Conservation (phyloP, 2,113 vertebrate genomes). For the Callithrix jacchus region DNA sequence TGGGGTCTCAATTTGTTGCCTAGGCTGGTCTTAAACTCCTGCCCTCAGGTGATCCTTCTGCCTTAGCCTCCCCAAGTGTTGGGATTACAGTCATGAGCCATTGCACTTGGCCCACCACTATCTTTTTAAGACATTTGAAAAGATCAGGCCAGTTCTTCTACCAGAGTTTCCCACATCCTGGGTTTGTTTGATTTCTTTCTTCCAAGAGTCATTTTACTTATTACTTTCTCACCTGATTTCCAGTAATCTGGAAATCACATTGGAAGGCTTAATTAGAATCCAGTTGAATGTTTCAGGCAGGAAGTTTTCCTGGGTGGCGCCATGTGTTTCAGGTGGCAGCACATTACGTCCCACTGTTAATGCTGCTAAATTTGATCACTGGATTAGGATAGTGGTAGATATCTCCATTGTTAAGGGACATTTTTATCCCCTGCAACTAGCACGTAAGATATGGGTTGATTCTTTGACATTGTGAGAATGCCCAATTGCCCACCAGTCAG, state of each 20-base stretch:
- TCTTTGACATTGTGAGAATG: background rate
- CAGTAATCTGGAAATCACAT: background rate
- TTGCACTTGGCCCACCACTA: background rate
- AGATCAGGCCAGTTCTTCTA: background rate
- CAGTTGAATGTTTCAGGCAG: background rate
- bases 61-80: too few relatives aligned
- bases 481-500: background rate
- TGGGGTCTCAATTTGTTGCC: too few relatives aligned
- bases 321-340: background rate
- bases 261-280: background rate
- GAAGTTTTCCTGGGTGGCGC: background rate
- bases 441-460: fast-evolving
- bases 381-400: background rate
- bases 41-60: too few relatives aligned
- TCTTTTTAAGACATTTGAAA: background rate
- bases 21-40: too few relatives aligned
- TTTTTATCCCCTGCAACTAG: background rate
- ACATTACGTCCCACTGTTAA: background rate
- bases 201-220: background rate
- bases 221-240: background rate
- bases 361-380: background rate
- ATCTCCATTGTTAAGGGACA: background rate
- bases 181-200: background rate
- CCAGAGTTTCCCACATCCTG: background rate
- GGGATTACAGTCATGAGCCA: too few relatives aligned